A percentile compares a stretch with the other conserved stretches of the same genome.
Evolutionary conservation across 2,888 invertebrate species (phyloP).

Genomic region (Latheticus oryzae): DNA sequence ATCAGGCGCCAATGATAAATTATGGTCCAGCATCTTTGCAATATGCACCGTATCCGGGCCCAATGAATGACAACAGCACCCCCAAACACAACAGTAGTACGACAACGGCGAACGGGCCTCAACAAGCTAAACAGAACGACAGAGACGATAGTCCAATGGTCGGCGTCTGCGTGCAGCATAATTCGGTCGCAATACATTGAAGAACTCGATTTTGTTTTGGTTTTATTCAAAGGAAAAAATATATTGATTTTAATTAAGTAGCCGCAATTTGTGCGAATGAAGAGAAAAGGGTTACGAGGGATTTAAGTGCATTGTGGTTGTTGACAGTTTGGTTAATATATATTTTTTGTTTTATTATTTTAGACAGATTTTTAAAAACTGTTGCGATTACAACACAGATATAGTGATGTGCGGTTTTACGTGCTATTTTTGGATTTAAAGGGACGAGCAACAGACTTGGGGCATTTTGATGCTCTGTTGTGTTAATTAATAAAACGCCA

Average conservation of each 20-base stretch:
- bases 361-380: slow-evolving; percentile 16
- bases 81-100: slow-evolving; percentile 43
- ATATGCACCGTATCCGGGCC: slow-evolving; percentile 63
- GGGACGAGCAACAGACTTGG: slow-evolving; percentile 52
- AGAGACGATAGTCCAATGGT: slow-evolving; percentile 86
- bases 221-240: slow-evolving; percentile 12
- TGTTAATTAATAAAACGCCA: slow-evolving; percentile 41
- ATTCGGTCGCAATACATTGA: slow-evolving; percentile 92
- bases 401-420: slow-evolving; percentile 32
- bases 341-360: slow-evolving; percentile 30
- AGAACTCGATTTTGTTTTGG: slow-evolving; percentile 22
- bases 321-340: slow-evolving; percentile 14
- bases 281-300: slow-evolving; percentile 8
- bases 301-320: slow-evolving; percentile 40
- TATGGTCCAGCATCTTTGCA: slow-evolving; percentile 64
- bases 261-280: slow-evolving; percentile 13
- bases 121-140: slow-evolving; percentile 62
- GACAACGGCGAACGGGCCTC: slow-evolving; percentile 57
- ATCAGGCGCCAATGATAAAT: slow-evolving; percentile 64
- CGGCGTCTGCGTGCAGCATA: slow-evolving; percentile 88
- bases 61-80: slow-evolving; percentile 57
- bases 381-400: too few relatives aligned
- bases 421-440: slow-evolving; percentile 1
- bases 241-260: too few relatives aligned
- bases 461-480: slow-evolving; percentile 53